These are phyloP conservation scores for Mythimna pallens DNA, from an alignment of 2,888 invertebrate genomes.

Conservation along the genomic window DNA sequence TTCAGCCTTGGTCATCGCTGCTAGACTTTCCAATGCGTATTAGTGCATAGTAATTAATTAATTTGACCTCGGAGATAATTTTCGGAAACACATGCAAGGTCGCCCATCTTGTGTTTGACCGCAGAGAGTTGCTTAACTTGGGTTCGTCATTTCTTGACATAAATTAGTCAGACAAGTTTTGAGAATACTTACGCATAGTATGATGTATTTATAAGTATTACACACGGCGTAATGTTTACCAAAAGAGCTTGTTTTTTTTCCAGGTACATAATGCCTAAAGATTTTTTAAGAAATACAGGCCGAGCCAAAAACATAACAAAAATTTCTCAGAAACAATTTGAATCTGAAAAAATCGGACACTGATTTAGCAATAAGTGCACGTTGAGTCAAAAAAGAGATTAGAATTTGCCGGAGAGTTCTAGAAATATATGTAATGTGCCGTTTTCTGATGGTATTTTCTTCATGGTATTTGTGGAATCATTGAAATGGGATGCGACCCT, in stretches of 20 bases:
- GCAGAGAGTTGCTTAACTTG: slow-evolving; percentile 28
- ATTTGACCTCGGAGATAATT: slow-evolving; percentile 23
- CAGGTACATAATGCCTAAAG: background rate
- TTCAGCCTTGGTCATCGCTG: slow-evolving; percentile 7
- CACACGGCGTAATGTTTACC: too few species aligned
- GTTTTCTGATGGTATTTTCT: too few species aligned
- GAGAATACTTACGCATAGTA: too few species aligned
- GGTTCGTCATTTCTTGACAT: slow-evolving; percentile 5
- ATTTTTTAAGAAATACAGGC: background rate
- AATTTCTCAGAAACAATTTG: background rate
- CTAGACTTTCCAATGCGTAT: slow-evolving; percentile 30
- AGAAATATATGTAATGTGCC: too few species aligned
- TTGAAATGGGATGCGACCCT: too few species aligned
- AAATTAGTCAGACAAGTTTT: background rate
- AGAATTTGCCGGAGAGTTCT: too few species aligned
- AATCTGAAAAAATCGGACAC: too few species aligned
- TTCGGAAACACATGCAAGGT: slow-evolving; percentile 34
- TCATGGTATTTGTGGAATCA: too few species aligned
- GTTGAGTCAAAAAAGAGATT: background rate
- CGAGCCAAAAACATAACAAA: background rate
- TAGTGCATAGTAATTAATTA: slow-evolving; percentile 19
- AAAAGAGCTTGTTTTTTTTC: background rate
- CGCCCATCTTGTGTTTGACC: slow-evolving; percentile 19
- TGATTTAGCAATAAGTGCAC: background rate
- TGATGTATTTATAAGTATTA: too few species aligned